Evolutionary conservation across 2,113 vertebrate genomes (phyloP).

Genomic region (Platanista minor): DNA sequence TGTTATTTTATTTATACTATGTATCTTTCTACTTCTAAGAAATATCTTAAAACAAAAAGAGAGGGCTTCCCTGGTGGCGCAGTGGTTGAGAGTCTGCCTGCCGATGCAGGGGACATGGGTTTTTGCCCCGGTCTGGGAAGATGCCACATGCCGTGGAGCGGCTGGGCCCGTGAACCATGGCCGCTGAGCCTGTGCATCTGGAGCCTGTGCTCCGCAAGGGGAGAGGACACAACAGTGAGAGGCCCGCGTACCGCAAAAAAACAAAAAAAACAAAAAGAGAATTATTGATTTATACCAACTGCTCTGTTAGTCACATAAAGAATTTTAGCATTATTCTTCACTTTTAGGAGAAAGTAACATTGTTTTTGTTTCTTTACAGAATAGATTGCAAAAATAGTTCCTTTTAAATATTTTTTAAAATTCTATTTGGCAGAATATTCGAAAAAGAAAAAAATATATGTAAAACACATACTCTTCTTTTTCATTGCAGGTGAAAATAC

Average conservation of each 20-base stretch:
- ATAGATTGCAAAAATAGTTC: constrained; percentile 43
- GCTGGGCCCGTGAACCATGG: too few relatives aligned
- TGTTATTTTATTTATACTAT: constrained; percentile 62
- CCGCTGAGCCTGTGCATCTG: too few relatives aligned
- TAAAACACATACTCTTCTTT: background rate
- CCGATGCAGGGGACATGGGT: too few relatives aligned
- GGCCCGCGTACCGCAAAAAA: too few relatives aligned
- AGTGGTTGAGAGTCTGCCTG: too few relatives aligned
- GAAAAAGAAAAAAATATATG: background rate
- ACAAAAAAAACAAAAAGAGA: background rate
- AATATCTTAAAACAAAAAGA: constrained; percentile 32
- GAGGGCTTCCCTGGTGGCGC: too few relatives aligned
- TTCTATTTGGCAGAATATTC: background rate
- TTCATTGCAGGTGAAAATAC: background rate
- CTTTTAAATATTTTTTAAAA: constrained; percentile 48
- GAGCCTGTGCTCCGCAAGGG: too few relatives aligned
- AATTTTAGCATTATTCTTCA: constrained; percentile 53
- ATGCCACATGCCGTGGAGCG: too few relatives aligned
- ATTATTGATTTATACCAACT: constrained; percentile 72
- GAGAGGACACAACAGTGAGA: too few relatives aligned
- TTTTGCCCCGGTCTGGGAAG: too few relatives aligned
- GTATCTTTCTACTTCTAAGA: constrained; percentile 55
- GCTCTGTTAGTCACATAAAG: constrained; percentile 55
- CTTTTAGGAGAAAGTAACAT: constrained; percentile 57
- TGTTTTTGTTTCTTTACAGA: constrained; percentile 58